Base-by-base conservation (phyloP, 2,113 vertebrate species). In the Mus pahari region DNA sequence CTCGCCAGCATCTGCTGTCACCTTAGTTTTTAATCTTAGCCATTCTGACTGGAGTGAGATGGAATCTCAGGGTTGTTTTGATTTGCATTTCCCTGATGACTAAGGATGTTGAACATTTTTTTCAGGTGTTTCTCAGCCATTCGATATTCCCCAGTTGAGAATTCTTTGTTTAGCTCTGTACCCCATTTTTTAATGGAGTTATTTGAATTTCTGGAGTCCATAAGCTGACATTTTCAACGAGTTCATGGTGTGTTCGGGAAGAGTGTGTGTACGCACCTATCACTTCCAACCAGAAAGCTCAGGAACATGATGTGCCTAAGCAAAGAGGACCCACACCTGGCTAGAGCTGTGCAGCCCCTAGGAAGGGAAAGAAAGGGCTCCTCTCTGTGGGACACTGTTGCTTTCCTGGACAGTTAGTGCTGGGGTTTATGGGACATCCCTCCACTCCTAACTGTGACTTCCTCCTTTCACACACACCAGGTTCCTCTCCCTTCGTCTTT, bases 211-310 rank as follows among this genome's bases (percentile, higher is more conserved):
- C n/a, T n/a, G n/a, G n/a, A n/a, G n/a, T n/a, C n/a, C n/a, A n/a
- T 75, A 77, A 74, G 36, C 45, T 62, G 88, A 50, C 79, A 78
- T 82, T 92, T 90, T 71, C 90, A 88, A 31, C 6, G 45, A 55
- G 12, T 55, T 94, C 79, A 58, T 0, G 9, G 64, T 9, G 2
- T n/a, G 4, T 90, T 86, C 5, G 24, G 64, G 64, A 86, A 42
- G 48, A 53, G 0, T 17, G 31, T 0, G 0, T 70, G n/a, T 48
- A 26, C 48, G 7, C 5, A 22, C 60, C 36, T 45, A 4, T 91
- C n/a, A 70, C 60, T 92, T 89, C 87, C 87, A 87, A 91, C 42
- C 36, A 77, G 87, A 75, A 93, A 78, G 19, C 82, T 42, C 31
- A 26, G 36, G 58, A 48, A 9, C 94, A 20, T 82, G 90, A 42